phyloP scores from a whole-genome alignment of 2,113 vertebrate genomes.

The Psittacula cyanocephala region DNA sequence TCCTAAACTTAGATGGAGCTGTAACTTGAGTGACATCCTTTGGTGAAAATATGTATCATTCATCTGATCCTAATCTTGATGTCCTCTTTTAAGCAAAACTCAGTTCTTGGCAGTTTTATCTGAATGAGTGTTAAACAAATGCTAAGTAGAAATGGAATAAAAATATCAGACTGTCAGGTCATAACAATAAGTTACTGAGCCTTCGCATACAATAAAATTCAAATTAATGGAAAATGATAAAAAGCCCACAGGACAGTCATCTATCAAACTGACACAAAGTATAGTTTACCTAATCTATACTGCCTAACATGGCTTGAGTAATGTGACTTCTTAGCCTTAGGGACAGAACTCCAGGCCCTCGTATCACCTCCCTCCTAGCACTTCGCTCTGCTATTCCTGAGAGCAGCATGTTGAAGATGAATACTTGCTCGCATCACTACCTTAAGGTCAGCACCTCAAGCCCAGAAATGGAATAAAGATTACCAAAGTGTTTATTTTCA shows the following conservation, averaged over 20 bases:
- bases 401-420: background rate
- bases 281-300: background rate
- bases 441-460: constrained; percentile 45
- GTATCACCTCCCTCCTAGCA: background rate
- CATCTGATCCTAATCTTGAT: background rate
- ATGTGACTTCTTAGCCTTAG: background rate
- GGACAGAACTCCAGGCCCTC: background rate
- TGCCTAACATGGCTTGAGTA: background rate
- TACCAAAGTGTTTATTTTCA: constrained; percentile 62
- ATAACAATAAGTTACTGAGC: background rate
- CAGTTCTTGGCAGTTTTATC: background rate
- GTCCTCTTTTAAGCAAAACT: background rate
- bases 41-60: background rate
- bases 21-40: background rate
- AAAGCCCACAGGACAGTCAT: background rate
- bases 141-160: background rate
- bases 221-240: constrained; percentile 35
- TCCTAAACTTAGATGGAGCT: background rate
- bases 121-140: constrained; percentile 10
- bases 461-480: constrained; percentile 60
- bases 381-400: background rate
- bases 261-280: background rate
- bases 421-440: background rate
- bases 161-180: constrained; percentile 15
- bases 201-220: constrained; percentile 6